Conservation (phyloP, 2,888 invertebrate species). For the Psylliodes chrysocephalus region DNA sequence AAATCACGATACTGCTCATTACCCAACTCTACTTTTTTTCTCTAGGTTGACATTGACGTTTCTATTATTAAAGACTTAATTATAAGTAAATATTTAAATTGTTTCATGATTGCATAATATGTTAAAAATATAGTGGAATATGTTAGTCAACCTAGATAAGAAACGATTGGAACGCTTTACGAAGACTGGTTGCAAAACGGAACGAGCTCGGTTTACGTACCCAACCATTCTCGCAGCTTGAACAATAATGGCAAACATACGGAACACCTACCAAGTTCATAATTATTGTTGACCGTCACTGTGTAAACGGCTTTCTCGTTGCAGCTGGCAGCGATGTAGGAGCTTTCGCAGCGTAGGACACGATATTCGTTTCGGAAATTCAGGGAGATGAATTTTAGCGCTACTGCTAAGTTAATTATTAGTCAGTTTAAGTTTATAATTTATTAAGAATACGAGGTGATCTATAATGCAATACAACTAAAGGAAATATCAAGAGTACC, state of each 20-base stretch:
- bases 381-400: neutral
- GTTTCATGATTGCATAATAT: no score
- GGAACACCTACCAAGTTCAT: slow-evolving; percentile 32
- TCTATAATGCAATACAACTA: no score
- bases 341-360: neutral
- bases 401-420: slow-evolving; percentile 7
- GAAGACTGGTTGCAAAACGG: neutral
- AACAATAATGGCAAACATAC: slow-evolving; percentile 27
- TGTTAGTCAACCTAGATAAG: no score
- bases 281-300: slow-evolving; percentile 28
- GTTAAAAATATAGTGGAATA: no score
- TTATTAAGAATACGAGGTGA: no score
- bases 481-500: no score
- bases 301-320: slow-evolving; percentile 23
- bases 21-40: no score
- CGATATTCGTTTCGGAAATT: slow-evolving; percentile 5
- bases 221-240: neutral
- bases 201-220: neutral
- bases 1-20: no score
- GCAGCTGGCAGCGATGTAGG: slow-evolving; percentile 16
- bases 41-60: no score
- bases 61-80: no score
- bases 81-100: no score
- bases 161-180: no score
- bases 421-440: slow-evolving; percentile 7